A percentile compares a stretch with the other conserved stretches of the same genome.
Evolutionary conservation across 2,797 vertebrate genomes (phyloP).

Genomic region (Malurus leucopterus): DNA sequence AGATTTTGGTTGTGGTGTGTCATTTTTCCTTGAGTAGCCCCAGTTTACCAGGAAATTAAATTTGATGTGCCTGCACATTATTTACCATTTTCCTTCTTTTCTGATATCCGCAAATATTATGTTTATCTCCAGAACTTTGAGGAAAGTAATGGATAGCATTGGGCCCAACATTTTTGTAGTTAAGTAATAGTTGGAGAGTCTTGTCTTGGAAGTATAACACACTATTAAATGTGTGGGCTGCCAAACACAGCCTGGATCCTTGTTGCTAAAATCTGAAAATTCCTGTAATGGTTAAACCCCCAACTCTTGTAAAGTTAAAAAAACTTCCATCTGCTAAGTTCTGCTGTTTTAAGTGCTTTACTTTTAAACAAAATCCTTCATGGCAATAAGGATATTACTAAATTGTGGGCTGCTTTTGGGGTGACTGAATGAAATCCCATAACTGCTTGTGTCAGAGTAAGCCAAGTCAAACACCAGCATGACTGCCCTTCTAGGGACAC

Average conservation of each 20-base stretch:
- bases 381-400: background rate
- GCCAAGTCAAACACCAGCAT: constrained; percentile 5
- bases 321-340: background rate
- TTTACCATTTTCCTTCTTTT: background rate
- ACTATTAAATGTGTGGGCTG: background rate
- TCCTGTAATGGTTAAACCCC: background rate
- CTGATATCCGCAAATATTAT: background rate
- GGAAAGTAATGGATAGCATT: background rate
- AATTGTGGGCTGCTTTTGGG: background rate
- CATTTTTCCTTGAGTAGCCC: background rate
- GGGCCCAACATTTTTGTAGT: background rate
- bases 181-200: background rate
- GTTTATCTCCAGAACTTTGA: background rate
- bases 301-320: background rate
- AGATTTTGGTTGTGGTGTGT: background rate
- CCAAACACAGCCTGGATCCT: background rate
- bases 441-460: background rate
- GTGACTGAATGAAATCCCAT: constrained; percentile 14
- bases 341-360: background rate
- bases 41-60: background rate
- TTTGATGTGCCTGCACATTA: background rate
- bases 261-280: background rate
- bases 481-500: constrained; percentile 19
- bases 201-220: background rate
- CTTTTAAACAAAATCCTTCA: background rate